Conservation (phyloP, 2,797 vertebrate genomes). For the Tadarida brasiliensis region DNA sequence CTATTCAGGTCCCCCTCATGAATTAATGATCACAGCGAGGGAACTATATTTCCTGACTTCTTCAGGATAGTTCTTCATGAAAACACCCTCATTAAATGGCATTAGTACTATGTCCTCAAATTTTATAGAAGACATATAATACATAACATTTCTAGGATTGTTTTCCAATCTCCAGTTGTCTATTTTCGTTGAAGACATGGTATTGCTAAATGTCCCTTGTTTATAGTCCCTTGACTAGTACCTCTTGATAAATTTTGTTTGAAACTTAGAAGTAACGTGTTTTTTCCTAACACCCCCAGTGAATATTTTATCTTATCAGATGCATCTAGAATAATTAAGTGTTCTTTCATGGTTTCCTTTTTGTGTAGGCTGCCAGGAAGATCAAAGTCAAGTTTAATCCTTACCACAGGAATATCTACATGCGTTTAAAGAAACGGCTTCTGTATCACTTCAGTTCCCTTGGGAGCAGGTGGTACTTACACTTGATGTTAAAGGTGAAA, state of each 20-base stretch:
- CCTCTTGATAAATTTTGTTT: neutral
- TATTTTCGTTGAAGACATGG: conserved; percentile 25
- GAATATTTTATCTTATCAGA: conserved; percentile 52
- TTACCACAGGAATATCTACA: neutral
- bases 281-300: neutral
- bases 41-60: neutral
- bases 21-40: neutral
- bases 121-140: neutral
- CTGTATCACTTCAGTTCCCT: conserved; percentile 24
- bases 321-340: conserved; percentile 60
- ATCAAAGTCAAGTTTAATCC: conserved; percentile 71
- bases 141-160: neutral
- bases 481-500: conserved; percentile 55
- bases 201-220: neutral
- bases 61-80: neutral
- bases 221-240: conserved; percentile 49
- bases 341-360: conserved; percentile 60
- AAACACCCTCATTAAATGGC: neutral
- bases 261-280: conserved; percentile 49
- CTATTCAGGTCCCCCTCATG: neutral
- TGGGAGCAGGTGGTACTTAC: conserved; percentile 59
- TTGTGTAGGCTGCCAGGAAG: conserved; percentile 46
- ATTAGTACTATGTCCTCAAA: neutral
- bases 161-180: neutral
- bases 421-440: neutral